Evolutionary conservation across 2,888 invertebrate genomes (phyloP).

Genomic region (Brassicogethes aeneus): DNA sequence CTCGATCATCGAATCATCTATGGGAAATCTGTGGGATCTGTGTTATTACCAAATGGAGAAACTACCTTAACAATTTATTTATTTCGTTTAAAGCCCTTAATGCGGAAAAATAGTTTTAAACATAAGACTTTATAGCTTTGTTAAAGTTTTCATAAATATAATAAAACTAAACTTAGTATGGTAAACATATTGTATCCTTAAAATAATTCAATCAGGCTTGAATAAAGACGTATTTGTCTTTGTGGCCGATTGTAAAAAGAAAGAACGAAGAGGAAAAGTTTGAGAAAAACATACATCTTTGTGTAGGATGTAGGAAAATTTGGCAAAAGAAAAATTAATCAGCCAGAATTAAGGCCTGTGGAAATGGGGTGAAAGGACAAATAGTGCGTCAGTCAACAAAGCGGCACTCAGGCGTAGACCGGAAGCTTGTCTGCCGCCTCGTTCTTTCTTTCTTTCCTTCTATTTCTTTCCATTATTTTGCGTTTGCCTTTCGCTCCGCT

Average conservation of each 20-base stretch:
- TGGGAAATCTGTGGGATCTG: too few species aligned
- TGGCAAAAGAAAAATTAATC: slow-evolving; percentile 23
- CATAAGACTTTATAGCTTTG: too few species aligned
- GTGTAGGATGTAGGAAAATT: not conserved
- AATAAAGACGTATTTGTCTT: not conserved
- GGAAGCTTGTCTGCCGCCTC: slow-evolving; percentile 17
- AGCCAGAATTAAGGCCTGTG: slow-evolving; percentile 21
- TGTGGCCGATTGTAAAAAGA: not conserved
- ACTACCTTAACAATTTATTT: too few species aligned
- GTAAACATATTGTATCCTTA: too few species aligned
- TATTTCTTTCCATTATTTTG: not conserved
- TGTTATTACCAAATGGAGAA: too few species aligned
- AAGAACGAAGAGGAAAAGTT: not conserved
- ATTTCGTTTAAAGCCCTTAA: too few species aligned
- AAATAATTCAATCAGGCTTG: not conserved
- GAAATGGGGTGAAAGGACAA: slow-evolving; percentile 31
- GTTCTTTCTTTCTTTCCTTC: not conserved
- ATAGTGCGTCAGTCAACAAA: slow-evolving; percentile 34
- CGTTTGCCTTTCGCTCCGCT: not conserved
- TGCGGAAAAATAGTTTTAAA: too few species aligned
- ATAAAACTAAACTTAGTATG: too few species aligned
- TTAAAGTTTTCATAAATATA: too few species aligned
- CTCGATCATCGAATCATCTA: too few species aligned
- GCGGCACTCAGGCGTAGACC: slow-evolving; percentile 27
- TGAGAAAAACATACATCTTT: slow-evolving; percentile 1